A percentile compares a stretch with the other conserved stretches of the same genome.
Evolutionary conservation across 2,113 vertebrate genomes (phyloP).

Genomic region (Rhadina sibilatrix): DNA sequence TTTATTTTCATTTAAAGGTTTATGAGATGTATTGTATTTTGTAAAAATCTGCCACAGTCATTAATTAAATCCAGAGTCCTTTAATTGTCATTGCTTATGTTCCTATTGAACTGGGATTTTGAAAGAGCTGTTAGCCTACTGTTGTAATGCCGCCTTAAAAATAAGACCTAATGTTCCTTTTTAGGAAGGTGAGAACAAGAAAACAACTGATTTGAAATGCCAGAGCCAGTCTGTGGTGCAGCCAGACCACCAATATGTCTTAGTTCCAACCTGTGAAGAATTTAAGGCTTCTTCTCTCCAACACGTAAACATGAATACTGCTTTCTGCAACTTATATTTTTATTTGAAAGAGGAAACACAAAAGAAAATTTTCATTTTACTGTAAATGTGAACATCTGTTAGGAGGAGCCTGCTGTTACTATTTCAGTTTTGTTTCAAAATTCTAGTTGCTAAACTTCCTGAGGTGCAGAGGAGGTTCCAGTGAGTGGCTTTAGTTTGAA

Average conservation of each 20-base stretch:
- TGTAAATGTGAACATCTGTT: slow-evolving; percentile 59
- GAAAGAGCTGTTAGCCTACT: not conserved
- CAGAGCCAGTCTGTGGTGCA: not conserved
- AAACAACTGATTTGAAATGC: not conserved
- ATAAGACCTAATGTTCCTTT: not conserved
- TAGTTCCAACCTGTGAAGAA: not conserved
- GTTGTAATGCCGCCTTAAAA: not conserved
- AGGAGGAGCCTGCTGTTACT: slow-evolving; percentile 7
- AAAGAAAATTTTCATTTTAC: slow-evolving; percentile 7
- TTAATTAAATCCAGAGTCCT: not conserved
- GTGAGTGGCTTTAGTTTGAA: slow-evolving; percentile 33
- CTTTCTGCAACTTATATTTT: slow-evolving; percentile 39
- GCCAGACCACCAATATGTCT: not conserved
- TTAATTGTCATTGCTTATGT: not conserved
- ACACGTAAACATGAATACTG: not conserved
- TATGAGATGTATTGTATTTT: not conserved
- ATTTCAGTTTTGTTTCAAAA: slow-evolving; percentile 54
- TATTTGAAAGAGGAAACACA: not conserved
- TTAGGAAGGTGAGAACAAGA: not conserved
- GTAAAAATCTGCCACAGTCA: accelerated
- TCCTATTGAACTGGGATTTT: not conserved
- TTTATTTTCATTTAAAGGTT: not conserved
- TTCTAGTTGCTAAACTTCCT: slow-evolving; percentile 42
- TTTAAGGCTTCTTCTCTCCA: not conserved
- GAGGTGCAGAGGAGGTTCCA: slow-evolving; percentile 34